Base-by-base conservation (phyloP, 2,888 invertebrate species). In the Boloria euphrosyne region DNA sequence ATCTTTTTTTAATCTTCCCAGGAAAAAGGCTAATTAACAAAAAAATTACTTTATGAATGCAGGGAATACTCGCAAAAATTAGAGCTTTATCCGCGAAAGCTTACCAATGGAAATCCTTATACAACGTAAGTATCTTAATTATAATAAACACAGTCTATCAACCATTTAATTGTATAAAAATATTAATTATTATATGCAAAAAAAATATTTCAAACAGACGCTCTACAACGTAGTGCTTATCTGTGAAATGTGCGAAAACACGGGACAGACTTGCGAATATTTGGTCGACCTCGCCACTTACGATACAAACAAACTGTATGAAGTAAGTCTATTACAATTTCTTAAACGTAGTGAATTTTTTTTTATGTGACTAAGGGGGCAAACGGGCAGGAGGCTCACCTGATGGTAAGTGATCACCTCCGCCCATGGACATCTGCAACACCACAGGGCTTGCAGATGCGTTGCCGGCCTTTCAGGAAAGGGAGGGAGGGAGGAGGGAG, bases 91-190 rank as follows among this genome's bases (percentile, higher is more conserved):
- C 94, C 71, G 95, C 94, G 0, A 93, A 93, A 59, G 84, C 94
- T 3, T 92, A 88, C 57, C 95, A 96, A 71, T 96, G 96, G 96
- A 94, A 95, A 77, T 93, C 93, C 3, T 85, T 96, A 1, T 95
- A 95, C 76, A 94, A 95, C 82, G 96, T 95, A 84, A 85, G 87
- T 85, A 68, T 17, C 31, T 10, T 38, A 1, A 38, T 10, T 38
- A 7, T 10, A 38, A 38, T 7, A 7, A 10, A 38, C 10, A 7
- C 31, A 10, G 3, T 38, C 7, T 10, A 10, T 38, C 3, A 2
- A 38, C 31, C 3, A 10, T 10, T 10, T 10, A 31, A 10, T 38
- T 10, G 31, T 38, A 38, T 38, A 2, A 38, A 38, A 38, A 10
- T 38, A 10, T 2, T 0, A 38, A 38, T 38, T 38, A 7, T 38